These are phyloP conservation scores for Crypturellus tataupa DNA, from an alignment of 2,797 vertebrate genomes.

Conservation along the genomic window DNA sequence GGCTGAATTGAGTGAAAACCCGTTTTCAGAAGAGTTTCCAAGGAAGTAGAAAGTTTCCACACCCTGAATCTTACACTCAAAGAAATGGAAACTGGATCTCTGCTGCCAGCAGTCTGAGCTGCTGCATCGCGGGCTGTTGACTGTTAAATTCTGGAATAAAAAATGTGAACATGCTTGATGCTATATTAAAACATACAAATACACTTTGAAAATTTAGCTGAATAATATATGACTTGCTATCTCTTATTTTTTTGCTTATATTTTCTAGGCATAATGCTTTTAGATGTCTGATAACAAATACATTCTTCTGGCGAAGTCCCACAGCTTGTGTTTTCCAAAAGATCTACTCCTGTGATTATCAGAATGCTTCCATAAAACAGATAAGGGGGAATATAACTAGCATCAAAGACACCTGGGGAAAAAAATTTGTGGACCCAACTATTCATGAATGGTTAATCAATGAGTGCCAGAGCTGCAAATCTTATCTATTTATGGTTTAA, in stretches of 20 bases:
- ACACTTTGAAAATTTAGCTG: constrained; percentile 50
- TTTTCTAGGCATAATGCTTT: constrained; percentile 34
- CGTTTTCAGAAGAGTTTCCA: constrained; percentile 86
- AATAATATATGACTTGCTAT: neutral
- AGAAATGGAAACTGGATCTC: constrained; percentile 81
- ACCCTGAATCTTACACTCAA: constrained; percentile 82
- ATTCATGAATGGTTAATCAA: neutral
- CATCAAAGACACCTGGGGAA: neutral
- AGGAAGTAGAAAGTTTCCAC: constrained; percentile 88
- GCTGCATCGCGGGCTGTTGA: constrained; percentile 74
- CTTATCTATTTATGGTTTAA: neutral
- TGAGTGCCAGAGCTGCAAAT: neutral
- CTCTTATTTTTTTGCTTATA: neutral
- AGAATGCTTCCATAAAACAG: neutral
- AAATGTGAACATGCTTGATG: constrained; percentile 70
- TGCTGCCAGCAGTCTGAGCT: constrained; percentile 80
- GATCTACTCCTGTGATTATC: neutral
- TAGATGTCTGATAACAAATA: neutral
- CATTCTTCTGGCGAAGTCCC: neutral
- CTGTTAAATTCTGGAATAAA: constrained; percentile 73
- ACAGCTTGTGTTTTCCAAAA: neutral
- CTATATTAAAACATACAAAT: constrained; percentile 69
- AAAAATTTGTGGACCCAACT: neutral
- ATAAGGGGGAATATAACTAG: neutral
- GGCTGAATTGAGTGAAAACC: constrained; percentile 84